Evolutionary conservation across 1,140 invertebrate species (phyloP), one percentile per base, ranked within the genome.

Genomic region (Samia ricini): DNA sequence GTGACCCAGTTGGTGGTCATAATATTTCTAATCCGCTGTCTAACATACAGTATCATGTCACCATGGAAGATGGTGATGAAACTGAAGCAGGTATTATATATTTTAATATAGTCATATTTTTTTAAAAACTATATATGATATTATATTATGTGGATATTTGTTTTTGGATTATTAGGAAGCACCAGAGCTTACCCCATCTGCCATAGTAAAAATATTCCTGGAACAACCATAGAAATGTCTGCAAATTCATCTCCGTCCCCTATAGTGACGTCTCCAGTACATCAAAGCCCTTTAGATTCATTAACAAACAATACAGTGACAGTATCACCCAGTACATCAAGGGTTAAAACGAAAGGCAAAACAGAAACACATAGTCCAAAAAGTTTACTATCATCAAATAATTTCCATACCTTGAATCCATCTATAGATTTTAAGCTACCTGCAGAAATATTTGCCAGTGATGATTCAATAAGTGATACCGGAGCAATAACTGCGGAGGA

Each of bases 381-480:
- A 65, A 72, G 62, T 24, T 56, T 83, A 18, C 56, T 79, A 29
- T 63, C 74, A 59, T 57, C 79, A 52, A 76, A 66, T 57, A 83
- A 76, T 71, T 89, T 80, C 51, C 83, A 88, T 68, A 59, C 70
- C 42, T 69, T 88, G 52, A 84, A 81, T 22, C 79, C 82, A 36
- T 72, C 86, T 49, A 76, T 83, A 52, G 86, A 90, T 66, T 80
- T 86, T 58, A 89, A 81, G 65, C 74, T 90, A 15, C 88, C 88
- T 23, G 88, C 88, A 66, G 86, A 90, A 52, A 89, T 89, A 69
- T 89, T 90, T 77, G 88, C 88, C 49, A 89, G 86, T 68, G 86
- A 90, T 73, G 88, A 90, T 64, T 90, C 88, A 36, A 72, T 82
- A 4, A 88, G 87, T 66, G 88, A 89, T 60, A 71, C 74, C 24